Conservation (phyloP, 2,797 vertebrate genomes). For the Brotula barbata region DNA sequence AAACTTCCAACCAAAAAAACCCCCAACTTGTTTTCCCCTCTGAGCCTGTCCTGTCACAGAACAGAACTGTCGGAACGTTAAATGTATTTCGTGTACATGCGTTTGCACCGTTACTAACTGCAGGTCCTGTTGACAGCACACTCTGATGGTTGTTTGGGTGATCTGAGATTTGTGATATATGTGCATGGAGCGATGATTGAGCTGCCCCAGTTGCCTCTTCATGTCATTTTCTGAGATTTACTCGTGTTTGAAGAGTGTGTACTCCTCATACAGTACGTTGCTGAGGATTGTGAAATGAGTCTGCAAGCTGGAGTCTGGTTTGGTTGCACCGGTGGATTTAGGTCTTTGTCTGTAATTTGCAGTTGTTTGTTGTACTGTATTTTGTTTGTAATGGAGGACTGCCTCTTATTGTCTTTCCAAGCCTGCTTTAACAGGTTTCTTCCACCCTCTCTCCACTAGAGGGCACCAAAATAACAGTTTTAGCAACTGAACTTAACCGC, state of each 20-base stretch:
- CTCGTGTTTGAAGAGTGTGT: conserved; percentile 22
- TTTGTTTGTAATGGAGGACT: background rate
- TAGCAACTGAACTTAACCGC: background rate
- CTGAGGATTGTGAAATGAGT: background rate
- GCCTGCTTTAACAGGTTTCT: conserved; percentile 20
- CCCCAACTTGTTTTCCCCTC: conserved; percentile 23
- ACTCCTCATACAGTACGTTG: background rate
- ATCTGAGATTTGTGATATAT: conserved; percentile 8
- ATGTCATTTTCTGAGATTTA: background rate
- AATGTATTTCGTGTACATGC: conserved; percentile 34
- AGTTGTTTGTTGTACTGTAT: conserved; percentile 5
- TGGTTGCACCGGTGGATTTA: background rate
- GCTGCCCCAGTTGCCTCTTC: background rate
- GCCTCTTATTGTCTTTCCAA: conserved; percentile 16
- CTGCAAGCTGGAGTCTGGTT: conserved; percentile 44
- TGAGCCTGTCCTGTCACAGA: conserved; percentile 13
- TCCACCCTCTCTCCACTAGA: conserved; percentile 56
- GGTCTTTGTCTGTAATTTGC: conserved; percentile 3
- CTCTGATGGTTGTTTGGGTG: conserved; percentile 21
- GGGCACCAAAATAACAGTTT: conserved; percentile 44
- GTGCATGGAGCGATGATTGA: conserved; percentile 49
- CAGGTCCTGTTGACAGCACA: conserved; percentile 27
- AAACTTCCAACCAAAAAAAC: conserved; percentile 35
- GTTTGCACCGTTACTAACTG: conserved; percentile 59
- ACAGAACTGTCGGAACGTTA: conserved; percentile 13